A percentile compares a stretch with the other conserved stretches of the same genome.
Evolutionary conservation across 2,113 vertebrate species (phyloP).

Genomic region (Tympanuchus pallidicinctus): DNA sequence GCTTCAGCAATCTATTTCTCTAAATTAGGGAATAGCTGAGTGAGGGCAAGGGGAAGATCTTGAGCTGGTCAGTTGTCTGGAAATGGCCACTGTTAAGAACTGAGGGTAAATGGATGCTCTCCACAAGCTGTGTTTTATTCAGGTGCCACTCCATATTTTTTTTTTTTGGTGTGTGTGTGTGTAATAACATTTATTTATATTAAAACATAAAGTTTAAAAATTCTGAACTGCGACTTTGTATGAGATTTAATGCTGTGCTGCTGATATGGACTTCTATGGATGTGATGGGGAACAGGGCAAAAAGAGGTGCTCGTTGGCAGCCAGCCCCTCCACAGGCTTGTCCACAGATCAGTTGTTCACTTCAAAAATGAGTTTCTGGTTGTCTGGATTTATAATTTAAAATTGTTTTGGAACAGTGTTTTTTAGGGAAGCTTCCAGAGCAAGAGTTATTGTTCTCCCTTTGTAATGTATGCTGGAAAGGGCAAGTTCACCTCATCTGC

Average conservation of each 20-base stretch:
- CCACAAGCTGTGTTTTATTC: conserved; percentile 68
- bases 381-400: conserved; percentile 60
- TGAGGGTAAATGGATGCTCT: conserved; percentile 56
- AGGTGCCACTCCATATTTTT: conserved; percentile 75
- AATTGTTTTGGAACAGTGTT: conserved; percentile 63
- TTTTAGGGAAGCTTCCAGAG: conserved; percentile 79
- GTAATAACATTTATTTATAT: conserved; percentile 79
- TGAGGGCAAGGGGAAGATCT: background rate
- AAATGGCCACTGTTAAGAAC: background rate
- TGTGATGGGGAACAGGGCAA: conserved; percentile 30
- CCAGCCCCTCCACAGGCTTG: conserved; percentile 42
- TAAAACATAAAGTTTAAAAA: conserved; percentile 51
- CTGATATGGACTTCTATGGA: conserved; percentile 46
- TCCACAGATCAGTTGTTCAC: conserved; percentile 35
- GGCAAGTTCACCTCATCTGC: conserved; percentile 54
- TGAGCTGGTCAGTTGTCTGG: background rate
- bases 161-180: conserved; percentile 40
- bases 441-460: conserved; percentile 3
- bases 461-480: conserved; percentile 67
- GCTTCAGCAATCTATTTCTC: background rate
- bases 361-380: conserved; percentile 48
- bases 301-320: conserved; percentile 60
- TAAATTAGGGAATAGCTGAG: conserved; percentile 45
- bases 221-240: conserved; percentile 21
- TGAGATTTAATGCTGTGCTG: conserved; percentile 56